Conservation (phyloP, 1,140 invertebrate genomes). For the Dinoponera quadriceps region DNA sequence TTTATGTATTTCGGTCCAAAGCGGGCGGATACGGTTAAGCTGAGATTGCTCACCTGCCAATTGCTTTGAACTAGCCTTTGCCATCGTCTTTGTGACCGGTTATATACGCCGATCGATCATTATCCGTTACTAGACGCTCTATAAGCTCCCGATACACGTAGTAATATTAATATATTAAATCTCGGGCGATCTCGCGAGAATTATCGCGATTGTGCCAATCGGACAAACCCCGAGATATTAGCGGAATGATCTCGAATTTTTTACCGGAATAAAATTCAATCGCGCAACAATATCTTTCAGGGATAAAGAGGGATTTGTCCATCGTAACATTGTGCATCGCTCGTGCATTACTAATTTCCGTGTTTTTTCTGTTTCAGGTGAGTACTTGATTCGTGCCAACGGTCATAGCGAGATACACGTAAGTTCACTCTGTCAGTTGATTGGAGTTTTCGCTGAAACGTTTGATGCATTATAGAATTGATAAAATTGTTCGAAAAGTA, state of each 20-base stretch:
- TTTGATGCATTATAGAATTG: neutral
- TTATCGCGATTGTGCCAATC: neutral
- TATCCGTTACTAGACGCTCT: constrained; percentile 12
- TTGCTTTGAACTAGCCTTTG: constrained; percentile 51
- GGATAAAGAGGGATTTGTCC: neutral
- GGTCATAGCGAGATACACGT: neutral
- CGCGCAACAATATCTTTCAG: too few relatives aligned
- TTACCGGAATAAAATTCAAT: too few relatives aligned
- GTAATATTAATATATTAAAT: constrained; percentile 13
- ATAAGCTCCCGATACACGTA: neutral
- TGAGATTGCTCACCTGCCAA: constrained; percentile 52
- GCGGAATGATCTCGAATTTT: too few relatives aligned
- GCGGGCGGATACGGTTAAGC: constrained; percentile 22
- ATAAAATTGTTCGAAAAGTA: too few relatives aligned
- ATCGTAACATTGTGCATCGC: neutral
- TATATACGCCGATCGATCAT: constrained; percentile 1
- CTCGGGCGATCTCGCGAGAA: neutral
- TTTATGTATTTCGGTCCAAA: constrained; percentile 47
- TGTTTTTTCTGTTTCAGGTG: constrained; percentile 67
- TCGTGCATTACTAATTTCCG: constrained; percentile 15
- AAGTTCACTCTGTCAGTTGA: neutral
- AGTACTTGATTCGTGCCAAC: constrained; percentile 26
- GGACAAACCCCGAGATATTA: too few relatives aligned
- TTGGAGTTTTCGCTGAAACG: neutral
- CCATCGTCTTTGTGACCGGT: constrained; percentile 10